These are phyloP conservation scores for Neocrepidodera transversa DNA, from an alignment of 2,888 invertebrate genomes.

Conservation along the genomic window DNA sequence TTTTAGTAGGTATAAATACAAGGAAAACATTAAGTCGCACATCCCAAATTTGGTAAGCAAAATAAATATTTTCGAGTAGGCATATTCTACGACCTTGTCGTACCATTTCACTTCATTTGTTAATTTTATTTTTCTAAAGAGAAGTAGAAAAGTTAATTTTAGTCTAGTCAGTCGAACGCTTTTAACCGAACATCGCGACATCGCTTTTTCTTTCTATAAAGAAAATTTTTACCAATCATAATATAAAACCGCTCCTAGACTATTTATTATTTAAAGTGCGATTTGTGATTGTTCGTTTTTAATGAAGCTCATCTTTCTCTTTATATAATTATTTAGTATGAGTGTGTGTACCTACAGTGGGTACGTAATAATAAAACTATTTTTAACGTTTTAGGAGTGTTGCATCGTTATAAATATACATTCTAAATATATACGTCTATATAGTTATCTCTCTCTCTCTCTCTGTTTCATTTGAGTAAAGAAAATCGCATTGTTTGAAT, in stretches of 20 bases:
- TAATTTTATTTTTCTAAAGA: constrained; percentile 9
- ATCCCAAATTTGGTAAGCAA: constrained; percentile 16
- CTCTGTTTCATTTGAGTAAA: too few species aligned
- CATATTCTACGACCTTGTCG: constrained; percentile 15
- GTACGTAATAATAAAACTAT: constrained; percentile 47
- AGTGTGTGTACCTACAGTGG: too few species aligned
- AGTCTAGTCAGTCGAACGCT: not conserved
- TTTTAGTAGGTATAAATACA: too few species aligned
- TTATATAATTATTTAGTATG: constrained; percentile 41
- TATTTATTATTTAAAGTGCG: constrained; percentile 33
- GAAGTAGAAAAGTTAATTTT: constrained; percentile 14
- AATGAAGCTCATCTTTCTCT: constrained; percentile 38
- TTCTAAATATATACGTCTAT: constrained; percentile 54
- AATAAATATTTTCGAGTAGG: constrained; percentile 9
- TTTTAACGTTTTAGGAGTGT: constrained; percentile 49
- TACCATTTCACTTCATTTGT: constrained; percentile 6
- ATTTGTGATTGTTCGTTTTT: constrained; percentile 38
- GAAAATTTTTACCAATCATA: not conserved
- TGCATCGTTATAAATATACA: constrained; percentile 53
- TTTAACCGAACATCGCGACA: not conserved
- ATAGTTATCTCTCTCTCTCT: too few species aligned
- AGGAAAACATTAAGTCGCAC: too few species aligned
- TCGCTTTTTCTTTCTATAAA: too few species aligned
- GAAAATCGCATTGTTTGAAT: constrained; percentile 15
- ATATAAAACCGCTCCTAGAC: constrained; percentile 32